phyloP scores from a whole-genome alignment of 2,113 vertebrate genomes.

The Proteles cristata region DNA sequence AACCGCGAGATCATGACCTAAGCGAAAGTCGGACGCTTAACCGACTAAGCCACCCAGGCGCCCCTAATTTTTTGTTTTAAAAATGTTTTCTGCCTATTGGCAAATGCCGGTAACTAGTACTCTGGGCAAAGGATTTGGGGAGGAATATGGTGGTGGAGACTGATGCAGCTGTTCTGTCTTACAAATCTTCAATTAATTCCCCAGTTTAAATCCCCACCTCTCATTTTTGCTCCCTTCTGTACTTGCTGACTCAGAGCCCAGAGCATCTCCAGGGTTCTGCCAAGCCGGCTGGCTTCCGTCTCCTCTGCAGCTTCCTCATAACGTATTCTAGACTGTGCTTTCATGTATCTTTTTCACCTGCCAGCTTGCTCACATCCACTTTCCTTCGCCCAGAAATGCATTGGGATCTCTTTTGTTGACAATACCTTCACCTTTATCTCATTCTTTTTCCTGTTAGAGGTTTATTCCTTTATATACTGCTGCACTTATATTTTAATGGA shows the following conservation, averaged over 20 bases:
- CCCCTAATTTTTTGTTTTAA: neutral
- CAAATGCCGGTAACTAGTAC: neutral
- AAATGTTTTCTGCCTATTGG: neutral
- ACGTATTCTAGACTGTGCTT: slow-evolving; percentile 29
- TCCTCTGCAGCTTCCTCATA: slow-evolving; percentile 27
- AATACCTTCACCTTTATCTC: neutral
- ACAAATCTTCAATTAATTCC: slow-evolving; percentile 61
- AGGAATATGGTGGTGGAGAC: neutral
- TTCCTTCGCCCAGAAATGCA: slow-evolving; percentile 21
- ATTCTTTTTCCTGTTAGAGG: slow-evolving; percentile 22
- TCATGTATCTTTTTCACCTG: slow-evolving; percentile 48
- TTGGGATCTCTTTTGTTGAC: neutral
- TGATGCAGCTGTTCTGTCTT: slow-evolving; percentile 46
- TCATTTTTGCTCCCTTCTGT: slow-evolving; percentile 25
- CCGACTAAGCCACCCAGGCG: no score
- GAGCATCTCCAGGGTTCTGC: slow-evolving; percentile 51
- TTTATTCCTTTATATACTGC: neutral
- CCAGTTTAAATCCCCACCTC: slow-evolving; percentile 38
- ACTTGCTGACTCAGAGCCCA: slow-evolving; percentile 63
- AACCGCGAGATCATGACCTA: no score
- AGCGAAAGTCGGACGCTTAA: no score
- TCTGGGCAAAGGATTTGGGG: neutral
- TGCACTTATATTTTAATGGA: slow-evolving; percentile 44
- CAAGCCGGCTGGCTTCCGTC: slow-evolving; percentile 1
- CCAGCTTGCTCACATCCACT: neutral